Conservation (phyloP, 2,888 invertebrate genomes). For the Folsomia candida region DNA sequence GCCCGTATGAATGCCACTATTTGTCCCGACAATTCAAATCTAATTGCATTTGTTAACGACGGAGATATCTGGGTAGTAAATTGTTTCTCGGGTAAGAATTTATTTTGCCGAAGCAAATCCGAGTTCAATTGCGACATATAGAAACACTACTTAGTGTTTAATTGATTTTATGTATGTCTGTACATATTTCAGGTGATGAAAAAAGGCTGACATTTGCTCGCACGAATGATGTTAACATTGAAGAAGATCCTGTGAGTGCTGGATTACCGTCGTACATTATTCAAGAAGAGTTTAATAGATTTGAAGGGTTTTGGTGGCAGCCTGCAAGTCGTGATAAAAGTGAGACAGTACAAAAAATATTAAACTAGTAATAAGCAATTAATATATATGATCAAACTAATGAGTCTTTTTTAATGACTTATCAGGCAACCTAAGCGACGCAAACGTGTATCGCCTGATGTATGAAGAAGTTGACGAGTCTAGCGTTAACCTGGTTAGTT, state of each 20-base stretch:
- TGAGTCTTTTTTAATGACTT: background rate
- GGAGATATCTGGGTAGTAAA: constrained; percentile 88
- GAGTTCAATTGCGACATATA: background rate
- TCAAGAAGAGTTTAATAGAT: constrained; percentile 95
- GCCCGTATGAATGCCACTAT: constrained; percentile 78
- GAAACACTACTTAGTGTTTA: background rate
- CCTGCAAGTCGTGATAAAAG: constrained; percentile 59
- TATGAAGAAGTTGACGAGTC: constrained; percentile 64
- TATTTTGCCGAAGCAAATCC: background rate
- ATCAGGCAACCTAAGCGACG: background rate
- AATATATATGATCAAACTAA: background rate
- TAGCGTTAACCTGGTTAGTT: constrained; percentile 85
- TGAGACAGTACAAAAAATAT: background rate
- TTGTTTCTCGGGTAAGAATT: constrained; percentile 55
- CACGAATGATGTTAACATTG: constrained; percentile 64
- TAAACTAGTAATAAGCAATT: background rate
- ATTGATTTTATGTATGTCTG: background rate
- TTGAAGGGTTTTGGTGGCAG: constrained; percentile 99
- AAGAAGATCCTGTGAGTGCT: constrained; percentile 81
- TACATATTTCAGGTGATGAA: background rate
- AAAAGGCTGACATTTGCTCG: constrained; percentile 63
- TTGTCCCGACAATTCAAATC: constrained; percentile 73
- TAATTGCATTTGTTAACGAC: constrained; percentile 85
- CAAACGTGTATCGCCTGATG: constrained; percentile 55
- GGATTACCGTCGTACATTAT: constrained; percentile 98